phyloP scores from a whole-genome alignment of 2,888 invertebrate species.

The Leptura quadrifasciata region DNA sequence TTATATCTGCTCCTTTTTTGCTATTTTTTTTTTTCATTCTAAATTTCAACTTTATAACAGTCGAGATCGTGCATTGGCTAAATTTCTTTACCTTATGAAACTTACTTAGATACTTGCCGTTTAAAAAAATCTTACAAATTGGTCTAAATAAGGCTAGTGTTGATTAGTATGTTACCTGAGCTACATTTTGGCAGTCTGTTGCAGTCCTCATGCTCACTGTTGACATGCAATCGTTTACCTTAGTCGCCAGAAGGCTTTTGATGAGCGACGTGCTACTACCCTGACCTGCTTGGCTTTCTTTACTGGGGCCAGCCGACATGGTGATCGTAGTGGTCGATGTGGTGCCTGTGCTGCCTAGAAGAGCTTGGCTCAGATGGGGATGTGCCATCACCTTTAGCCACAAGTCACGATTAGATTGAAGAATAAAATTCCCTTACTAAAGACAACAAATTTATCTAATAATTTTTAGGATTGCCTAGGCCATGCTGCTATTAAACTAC shows the following conservation, averaged over 20 bases:
- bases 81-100: no score
- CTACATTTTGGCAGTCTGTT: slow-evolving; percentile 75
- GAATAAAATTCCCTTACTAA: not conserved
- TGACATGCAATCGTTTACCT: slow-evolving; percentile 82
- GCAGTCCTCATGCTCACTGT: slow-evolving; percentile 73
- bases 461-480: not conserved
- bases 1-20: no score
- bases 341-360: slow-evolving; percentile 71
- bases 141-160: slow-evolving; percentile 46
- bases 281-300: slow-evolving; percentile 66
- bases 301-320: slow-evolving; percentile 43
- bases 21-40: no score
- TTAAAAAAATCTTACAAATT: slow-evolving; percentile 35
- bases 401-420: slow-evolving; percentile 19
- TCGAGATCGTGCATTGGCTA: no score
- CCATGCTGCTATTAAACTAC: slow-evolving; percentile 1
- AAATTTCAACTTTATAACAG: no score
- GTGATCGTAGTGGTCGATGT: slow-evolving; percentile 63
- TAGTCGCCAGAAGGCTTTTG: slow-evolving; percentile 95
- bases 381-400: slow-evolving; percentile 76
- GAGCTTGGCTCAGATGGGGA: slow-evolving; percentile 79
- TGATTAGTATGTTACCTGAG: slow-evolving; percentile 74
- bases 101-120: no score
- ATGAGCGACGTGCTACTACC: slow-evolving; percentile 88
- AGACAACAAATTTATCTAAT: not conserved